Base-by-base conservation (phyloP, 37 sponge, comb jelly and placozoan genomes). In the Axinella damicornis region DNA sequence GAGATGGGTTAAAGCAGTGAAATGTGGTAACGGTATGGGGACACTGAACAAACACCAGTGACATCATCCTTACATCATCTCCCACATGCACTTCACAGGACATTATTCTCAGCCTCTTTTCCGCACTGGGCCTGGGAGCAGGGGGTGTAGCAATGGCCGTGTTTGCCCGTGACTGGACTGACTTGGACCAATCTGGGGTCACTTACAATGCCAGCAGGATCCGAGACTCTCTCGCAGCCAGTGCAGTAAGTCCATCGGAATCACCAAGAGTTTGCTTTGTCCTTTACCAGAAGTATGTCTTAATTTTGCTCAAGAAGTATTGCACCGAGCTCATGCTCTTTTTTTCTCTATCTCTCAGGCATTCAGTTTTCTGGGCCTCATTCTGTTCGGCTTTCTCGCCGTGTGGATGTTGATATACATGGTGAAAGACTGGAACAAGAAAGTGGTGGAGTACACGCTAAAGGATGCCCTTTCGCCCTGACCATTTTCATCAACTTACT, bases 371-470 rank as follows among this genome's bases (percentile, higher is more conserved):
- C 21, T 87, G 14, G 35, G 31, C 0, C 38, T 40, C 2, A 0
- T 71, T 13, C 59, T 72, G 22, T 53, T 71, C 30, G 57, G 34
- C 5, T 19, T 72, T 33, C 34, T 71, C 39, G 80, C 21, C 6
- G 53, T 78, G 21, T 79, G 64, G 57, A 34, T 24, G 2, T 41
- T 79, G 12, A 31, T 87, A 19, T 87, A 37, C 73, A 37, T 87
- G 53, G 52, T 63, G 31, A 87, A 79, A 56, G 65, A 71, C 0
- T 87, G 87, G 87, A 87, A 78, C 33, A 39, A 78, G 25, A 72
- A 87, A 41, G 79, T 87, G 16, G 37, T 87, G 64, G 79, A 87
- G 80, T 78, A 78, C 65, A 87, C 87, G 0, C 35, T 87, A 18
- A 87, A 87, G 31, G 87, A 87, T 1, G 87, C 87, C 2, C 57